phyloP scores from a whole-genome alignment of 2,797 vertebrate species.

The Anniella stebbinsi region DNA sequence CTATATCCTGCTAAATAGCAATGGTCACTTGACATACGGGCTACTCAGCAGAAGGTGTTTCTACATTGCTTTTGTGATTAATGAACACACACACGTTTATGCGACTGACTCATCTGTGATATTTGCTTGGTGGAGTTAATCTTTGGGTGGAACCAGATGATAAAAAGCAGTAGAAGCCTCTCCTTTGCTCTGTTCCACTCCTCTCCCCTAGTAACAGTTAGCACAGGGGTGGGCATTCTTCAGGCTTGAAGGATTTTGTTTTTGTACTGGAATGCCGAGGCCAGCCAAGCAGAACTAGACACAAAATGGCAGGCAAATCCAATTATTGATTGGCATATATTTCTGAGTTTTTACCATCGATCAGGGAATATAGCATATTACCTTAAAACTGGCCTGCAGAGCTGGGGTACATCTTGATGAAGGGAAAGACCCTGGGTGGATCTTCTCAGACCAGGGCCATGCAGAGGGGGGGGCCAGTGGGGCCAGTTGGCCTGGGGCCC shows the following conservation, averaged over 20 bases:
- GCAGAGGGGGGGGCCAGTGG: no score
- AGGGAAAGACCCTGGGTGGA: no score
- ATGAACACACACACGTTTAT: constrained; percentile 53
- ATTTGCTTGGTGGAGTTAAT: constrained; percentile 68
- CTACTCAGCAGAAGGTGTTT: constrained; percentile 67
- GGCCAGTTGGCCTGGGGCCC: no score
- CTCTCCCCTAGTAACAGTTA: not conserved
- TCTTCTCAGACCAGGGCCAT: no score
- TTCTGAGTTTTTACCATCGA: no score
- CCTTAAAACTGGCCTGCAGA: no score
- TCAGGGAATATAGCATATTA: no score
- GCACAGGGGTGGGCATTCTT: not conserved
- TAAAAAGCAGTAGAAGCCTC: not conserved
- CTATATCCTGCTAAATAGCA: constrained; percentile 71
- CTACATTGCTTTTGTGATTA: constrained; percentile 50
- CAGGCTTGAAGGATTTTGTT: not conserved
- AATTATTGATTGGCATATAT: no score
- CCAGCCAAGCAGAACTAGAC: no score
- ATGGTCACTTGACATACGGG: constrained; percentile 73
- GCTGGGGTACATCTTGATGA: no score
- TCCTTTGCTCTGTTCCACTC: not conserved
- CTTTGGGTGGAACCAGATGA: not conserved
- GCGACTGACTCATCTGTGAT: constrained; percentile 57
- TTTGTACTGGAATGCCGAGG: no score
- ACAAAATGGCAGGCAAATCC: no score